Conservation (phyloP, 2,797 vertebrate species). For the Scarus forsteni region DNA sequence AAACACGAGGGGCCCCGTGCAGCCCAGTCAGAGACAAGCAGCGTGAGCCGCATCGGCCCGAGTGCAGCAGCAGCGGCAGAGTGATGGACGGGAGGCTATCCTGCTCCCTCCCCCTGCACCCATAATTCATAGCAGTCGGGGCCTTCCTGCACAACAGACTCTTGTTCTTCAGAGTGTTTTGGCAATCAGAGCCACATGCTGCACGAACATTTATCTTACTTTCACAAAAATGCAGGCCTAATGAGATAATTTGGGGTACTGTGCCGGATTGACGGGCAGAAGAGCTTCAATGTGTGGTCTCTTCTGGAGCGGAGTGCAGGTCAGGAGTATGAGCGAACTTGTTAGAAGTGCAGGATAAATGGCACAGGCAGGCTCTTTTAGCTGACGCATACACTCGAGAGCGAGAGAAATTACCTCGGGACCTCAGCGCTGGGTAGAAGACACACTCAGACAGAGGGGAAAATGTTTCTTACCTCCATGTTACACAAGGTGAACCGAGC, state of each 20-base stretch:
- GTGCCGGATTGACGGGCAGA: conserved; percentile 49
- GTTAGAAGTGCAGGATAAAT: conserved; percentile 41
- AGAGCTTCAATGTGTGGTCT: conserved; percentile 66
- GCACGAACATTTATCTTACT: conserved; percentile 75
- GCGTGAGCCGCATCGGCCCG: conserved; percentile 21
- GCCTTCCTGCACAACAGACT: conserved; percentile 72
- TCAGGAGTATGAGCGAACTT: conserved; percentile 38
- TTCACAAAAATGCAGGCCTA: conserved; percentile 74
- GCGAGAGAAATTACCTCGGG: conserved; percentile 38
- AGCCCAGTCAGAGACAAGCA: conserved; percentile 43
- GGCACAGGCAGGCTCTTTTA: conserved; percentile 42
- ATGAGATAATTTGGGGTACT: conserved; percentile 79
- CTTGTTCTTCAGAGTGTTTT: conserved; percentile 79
- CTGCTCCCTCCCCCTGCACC: conserved; percentile 21
- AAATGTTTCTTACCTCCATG: conserved; percentile 38
- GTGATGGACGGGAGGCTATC: conserved; percentile 71
- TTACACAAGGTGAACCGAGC: conserved; percentile 64
- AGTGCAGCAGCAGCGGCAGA: conserved; percentile 22
- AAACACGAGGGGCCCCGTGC: conserved; percentile 69
- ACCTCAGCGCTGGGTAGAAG: conserved; percentile 36
- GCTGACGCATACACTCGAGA: conserved; percentile 28
- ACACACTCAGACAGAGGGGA: conserved; percentile 22
- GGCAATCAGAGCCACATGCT: conserved; percentile 84
- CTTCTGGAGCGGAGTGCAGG: conserved; percentile 22
- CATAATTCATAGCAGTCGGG: conserved; percentile 62